Base-by-base conservation (phyloP, 2,888 invertebrate genomes). In the Drosophila parthenogenetica region DNA sequence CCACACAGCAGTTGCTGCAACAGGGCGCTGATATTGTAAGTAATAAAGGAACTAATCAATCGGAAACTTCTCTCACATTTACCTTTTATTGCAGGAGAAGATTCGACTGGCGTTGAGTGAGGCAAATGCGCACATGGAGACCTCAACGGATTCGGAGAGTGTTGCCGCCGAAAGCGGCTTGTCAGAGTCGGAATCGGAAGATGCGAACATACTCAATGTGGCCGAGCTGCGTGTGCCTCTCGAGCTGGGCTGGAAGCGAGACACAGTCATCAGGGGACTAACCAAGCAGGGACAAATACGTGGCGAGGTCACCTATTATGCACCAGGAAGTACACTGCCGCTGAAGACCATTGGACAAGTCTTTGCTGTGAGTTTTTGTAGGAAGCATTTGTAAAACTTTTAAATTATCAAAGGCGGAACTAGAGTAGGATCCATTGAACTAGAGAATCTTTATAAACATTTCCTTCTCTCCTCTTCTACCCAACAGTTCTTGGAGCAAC, bases 271-370 rank as follows among this genome's bases (percentile, higher is more conserved):
- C 86, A 95, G 96, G 73, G 97, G 97, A 5, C 94, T 98, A 8
- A 97, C 97, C 5, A 95, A 96, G 79, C 96, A 95, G 86, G 98
- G 98, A 40, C 95, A 96, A 73, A 95, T 97, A 75, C 96, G 96
- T 80, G 98, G 99, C n/a, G 98, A 99, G 90, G 98, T 99, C 48
- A 95, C 95, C 64, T 99, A 99, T 92, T 95, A 95, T 73, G 94
- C 95, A 10, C 95, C 95, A 0, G 95, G 95, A 73, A 94, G 94
- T 14, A 93, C 93, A 8, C 91, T 94, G 79, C 94, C 94, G 77
- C 93, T 95, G 50, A 94, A 94, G 81, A 94, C 94, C 64, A 93
- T 94, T 92, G 94, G 94, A 35, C 95, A 95, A 79, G 92, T 95
- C 73, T 94, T 94, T 61, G 93, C 94, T 92, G 95, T 95, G 91